A percentile compares a stretch with the other conserved stretches of the same genome.
phyloP scores from a whole-genome alignment of 2,113 vertebrate species.

The Paedocypris sp. region DNA sequence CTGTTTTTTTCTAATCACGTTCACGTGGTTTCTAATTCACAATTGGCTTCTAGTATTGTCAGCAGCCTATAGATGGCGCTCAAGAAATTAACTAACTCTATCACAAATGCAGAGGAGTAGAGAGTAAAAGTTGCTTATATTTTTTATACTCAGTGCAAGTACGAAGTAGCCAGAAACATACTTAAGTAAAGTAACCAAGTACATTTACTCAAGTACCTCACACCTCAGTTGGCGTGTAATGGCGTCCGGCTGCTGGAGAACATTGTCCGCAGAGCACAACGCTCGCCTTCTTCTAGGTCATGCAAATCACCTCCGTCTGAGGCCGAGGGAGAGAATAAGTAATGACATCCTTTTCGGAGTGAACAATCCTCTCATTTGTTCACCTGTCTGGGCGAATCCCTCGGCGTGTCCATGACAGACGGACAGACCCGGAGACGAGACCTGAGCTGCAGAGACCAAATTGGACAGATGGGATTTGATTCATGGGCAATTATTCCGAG shows the following conservation, averaged over 20 bases:
- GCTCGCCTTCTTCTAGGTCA: slow-evolving; percentile 6
- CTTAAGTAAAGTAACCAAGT: no score
- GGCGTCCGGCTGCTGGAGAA: neutral
- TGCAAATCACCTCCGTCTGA: slow-evolving; percentile 18
- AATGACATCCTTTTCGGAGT: slow-evolving; percentile 1
- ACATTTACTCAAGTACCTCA: slow-evolving; percentile 2
- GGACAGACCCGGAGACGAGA: neutral
- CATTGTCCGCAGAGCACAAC: neutral
- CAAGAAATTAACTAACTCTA: no score
- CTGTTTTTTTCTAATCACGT: no score
- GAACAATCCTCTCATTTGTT: slow-evolving; percentile 14
- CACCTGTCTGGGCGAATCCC: slow-evolving; percentile 3
- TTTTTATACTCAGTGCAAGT: no score
- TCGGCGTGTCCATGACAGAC: slow-evolving; percentile 5
- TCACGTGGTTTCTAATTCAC: no score
- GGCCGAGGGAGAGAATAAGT: slow-evolving; percentile 6
- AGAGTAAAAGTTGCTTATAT: no score
- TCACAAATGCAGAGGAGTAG: no score
- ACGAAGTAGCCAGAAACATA: no score
- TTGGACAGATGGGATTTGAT: slow-evolving; percentile 25
- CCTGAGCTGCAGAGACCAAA: slow-evolving; percentile 7
- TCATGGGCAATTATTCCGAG: slow-evolving; percentile 21
- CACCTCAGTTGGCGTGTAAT: neutral
- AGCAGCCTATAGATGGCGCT: no score
- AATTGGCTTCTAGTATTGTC: no score